phyloP scores from a whole-genome alignment of 2,113 vertebrate species.

The Typhlomys cinereus region DNA sequence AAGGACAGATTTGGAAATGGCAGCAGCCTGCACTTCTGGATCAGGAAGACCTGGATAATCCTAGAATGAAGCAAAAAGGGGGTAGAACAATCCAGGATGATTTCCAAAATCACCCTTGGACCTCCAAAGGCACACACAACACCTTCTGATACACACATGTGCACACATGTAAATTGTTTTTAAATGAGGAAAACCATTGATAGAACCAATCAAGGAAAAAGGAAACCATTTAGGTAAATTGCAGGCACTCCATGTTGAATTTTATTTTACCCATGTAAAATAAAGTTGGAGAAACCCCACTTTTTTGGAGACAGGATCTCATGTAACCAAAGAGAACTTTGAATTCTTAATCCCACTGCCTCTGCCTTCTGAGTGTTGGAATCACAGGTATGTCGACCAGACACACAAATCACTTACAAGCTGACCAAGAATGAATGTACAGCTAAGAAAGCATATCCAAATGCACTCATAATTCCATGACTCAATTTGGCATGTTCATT shows the following conservation, averaged over 20 bases:
- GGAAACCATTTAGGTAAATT: constrained; percentile 10
- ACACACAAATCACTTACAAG: constrained; percentile 21
- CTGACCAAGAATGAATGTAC: neutral
- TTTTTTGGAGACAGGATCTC: too few species aligned
- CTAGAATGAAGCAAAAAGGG: too few species aligned
- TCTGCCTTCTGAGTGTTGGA: too few species aligned
- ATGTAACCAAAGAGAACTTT: too few species aligned
- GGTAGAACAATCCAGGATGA: too few species aligned
- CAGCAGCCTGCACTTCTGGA: too few species aligned
- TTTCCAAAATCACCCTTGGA: neutral
- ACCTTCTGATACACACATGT: neutral
- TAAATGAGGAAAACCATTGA: neutral
- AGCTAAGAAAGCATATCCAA: constrained; percentile 28
- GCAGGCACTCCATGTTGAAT: neutral
- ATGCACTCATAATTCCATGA: neutral
- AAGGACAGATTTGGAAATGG: too few species aligned
- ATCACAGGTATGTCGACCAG: neutral
- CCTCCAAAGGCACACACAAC: neutral
- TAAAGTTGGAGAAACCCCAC: too few species aligned
- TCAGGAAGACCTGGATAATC: neutral
- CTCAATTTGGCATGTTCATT: too few species aligned
- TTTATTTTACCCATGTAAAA: constrained; percentile 28
- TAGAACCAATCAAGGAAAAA: too few species aligned
- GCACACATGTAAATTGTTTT: neutral
- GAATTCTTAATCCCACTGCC: too few species aligned